Evolutionary conservation across 2,888 invertebrate genomes (phyloP).

Genomic region (Scaptomyza cyrtandrae): DNA sequence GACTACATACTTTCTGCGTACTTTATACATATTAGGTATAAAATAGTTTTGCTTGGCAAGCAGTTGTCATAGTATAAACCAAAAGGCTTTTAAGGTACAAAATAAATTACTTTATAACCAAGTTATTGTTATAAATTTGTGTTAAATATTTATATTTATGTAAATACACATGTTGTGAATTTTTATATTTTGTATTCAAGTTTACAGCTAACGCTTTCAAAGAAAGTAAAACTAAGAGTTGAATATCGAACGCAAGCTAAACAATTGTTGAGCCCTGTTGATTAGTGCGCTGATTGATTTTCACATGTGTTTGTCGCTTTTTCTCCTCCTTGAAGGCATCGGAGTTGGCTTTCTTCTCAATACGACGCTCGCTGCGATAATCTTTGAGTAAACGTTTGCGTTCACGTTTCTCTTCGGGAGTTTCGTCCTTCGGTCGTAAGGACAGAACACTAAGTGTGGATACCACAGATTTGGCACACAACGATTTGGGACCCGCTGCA

Average conservation of each 20-base stretch:
- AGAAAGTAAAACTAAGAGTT: slow-evolving; percentile 35
- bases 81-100: neutral
- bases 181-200: slow-evolving; percentile 6
- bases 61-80: neutral
- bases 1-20: no score
- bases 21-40: neutral
- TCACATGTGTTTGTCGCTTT: slow-evolving; percentile 91
- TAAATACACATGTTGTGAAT: slow-evolving; percentile 7
- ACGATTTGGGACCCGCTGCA: slow-evolving; percentile 86
- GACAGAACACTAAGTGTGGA: slow-evolving; percentile 90
- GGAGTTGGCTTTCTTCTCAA: slow-evolving; percentile 92
- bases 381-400: slow-evolving; percentile 92
- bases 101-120: neutral
- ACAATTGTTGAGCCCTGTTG: slow-evolving; percentile 89
- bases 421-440: slow-evolving; percentile 90
- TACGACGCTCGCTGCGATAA: slow-evolving; percentile 90
- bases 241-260: slow-evolving; percentile 33
- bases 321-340: slow-evolving; percentile 94
- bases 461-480: slow-evolving; percentile 87
- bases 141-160: slow-evolving; percentile 30
- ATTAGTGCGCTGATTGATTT: slow-evolving; percentile 90
- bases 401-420: slow-evolving; percentile 90
- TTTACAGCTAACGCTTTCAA: slow-evolving; percentile 31
- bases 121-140: neutral
- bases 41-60: neutral